A percentile compares a stretch with the other conserved stretches of the same genome.
phyloP scores from a whole-genome alignment of 2,888 invertebrate species.

The Drosophila falleni region DNA sequence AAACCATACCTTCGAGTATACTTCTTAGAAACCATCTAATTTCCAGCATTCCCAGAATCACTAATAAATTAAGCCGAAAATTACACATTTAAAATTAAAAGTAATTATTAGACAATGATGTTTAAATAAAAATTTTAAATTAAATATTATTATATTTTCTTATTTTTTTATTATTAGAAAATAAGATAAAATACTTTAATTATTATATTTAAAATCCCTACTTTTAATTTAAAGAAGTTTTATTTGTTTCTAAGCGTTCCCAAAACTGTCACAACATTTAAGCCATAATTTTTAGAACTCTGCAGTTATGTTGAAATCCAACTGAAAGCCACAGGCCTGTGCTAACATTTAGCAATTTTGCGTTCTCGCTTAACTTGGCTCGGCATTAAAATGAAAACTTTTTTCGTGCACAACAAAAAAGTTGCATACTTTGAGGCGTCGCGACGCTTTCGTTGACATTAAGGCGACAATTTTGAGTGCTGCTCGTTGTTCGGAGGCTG shows the following conservation, averaged over 20 bases:
- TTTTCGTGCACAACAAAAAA: slow-evolving; percentile 33
- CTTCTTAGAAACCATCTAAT: no score
- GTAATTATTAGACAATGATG: no score
- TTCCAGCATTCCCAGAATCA: no score
- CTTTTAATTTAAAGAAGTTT: no score
- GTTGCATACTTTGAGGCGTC: slow-evolving; percentile 50
- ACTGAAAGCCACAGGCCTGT: slow-evolving; percentile 27
- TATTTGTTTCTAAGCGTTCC: not conserved
- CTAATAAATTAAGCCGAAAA: no score
- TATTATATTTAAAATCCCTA: not conserved
- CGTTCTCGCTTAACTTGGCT: slow-evolving; percentile 35
- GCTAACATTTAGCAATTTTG: slow-evolving; percentile 29
- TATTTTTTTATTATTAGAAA: no score
- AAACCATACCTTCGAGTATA: no score
- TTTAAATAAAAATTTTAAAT: no score
- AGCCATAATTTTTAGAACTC: slow-evolving; percentile 10
- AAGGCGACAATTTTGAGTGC: slow-evolving; percentile 72
- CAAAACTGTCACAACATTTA: slow-evolving; percentile 38
- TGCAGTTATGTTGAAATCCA: slow-evolving; percentile 20
- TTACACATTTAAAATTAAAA: no score
- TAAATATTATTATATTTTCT: no score
- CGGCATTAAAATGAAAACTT: slow-evolving; percentile 47
- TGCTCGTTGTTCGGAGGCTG: slow-evolving; percentile 40
- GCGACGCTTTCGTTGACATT: slow-evolving; percentile 62
- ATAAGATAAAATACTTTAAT: no score